phyloP scores from a whole-genome alignment of 2,113 vertebrate species.

The Empidonax alnorum region DNA sequence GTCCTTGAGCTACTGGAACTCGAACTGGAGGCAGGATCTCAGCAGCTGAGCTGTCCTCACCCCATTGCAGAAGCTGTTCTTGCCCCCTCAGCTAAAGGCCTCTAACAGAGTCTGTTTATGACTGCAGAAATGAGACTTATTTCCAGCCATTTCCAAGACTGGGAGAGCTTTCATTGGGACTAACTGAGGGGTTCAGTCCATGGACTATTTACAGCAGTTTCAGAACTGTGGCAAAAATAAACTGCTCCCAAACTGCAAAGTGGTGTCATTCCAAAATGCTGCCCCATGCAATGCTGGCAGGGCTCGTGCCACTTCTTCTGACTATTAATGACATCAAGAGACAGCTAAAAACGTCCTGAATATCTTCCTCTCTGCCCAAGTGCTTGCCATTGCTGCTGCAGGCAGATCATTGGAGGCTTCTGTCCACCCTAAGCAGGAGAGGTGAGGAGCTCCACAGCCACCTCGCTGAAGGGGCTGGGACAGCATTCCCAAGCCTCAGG shows the following conservation, averaged over 20 bases:
- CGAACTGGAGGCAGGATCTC: neutral
- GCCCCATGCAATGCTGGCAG: constrained; percentile 27
- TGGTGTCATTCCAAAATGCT: neutral
- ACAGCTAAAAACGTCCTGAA: neutral
- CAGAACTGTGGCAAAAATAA: constrained; percentile 7
- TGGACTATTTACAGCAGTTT: neutral
- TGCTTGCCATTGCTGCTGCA: neutral
- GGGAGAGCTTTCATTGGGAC: constrained; percentile 23
- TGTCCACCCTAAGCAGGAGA: neutral
- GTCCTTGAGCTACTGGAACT: neutral
- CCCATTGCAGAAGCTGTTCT: neutral
- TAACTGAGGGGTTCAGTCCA: neutral
- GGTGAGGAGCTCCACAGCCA: neutral
- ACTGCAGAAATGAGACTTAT: neutral
- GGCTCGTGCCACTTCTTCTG: neutral
- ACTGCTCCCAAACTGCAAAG: neutral
- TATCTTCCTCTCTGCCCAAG: neutral
- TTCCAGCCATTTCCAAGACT: neutral
- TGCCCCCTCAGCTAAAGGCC: neutral
- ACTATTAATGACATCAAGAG: constrained; percentile 7
- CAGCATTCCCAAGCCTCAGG: neutral
- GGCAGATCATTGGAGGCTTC: neutral
- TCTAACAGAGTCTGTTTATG: neutral
- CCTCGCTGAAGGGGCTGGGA: neutral
- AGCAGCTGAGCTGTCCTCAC: neutral